Evolutionary conservation across 2,888 invertebrate genomes (phyloP), one percentile per base, ranked within the genome.

Genomic region (Nipponacmea schrenckii): DNA sequence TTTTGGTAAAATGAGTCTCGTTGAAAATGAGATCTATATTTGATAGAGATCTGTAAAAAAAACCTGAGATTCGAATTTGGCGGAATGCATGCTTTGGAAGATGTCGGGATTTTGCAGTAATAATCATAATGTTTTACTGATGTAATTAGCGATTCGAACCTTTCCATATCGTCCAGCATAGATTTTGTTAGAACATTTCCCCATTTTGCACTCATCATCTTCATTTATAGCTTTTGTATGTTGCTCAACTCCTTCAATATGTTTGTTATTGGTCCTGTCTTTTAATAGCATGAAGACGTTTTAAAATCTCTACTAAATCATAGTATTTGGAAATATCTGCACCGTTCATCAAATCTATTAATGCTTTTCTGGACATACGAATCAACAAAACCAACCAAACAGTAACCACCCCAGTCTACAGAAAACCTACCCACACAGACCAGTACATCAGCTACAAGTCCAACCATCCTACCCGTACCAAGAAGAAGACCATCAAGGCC

Each of bases 111-210:
- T 26, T 75, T 74, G 63, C 79, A 80, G 17, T 73, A 75, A 17
- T 76, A 56, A 0, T 45, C 64, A 71, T 80, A 81, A 15, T 73
- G 71, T n/a, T 69, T 56, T 10, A 74, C 69, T 27, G 71, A 45
- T 12, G 46, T 65, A 17, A 83, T 45, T n/a, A 75, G 69, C 15
- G 80, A 69, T 69, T 84, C 83, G 3, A 84, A 78, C 2, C 70
- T 65, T 48, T 79, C 64, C 17, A 85, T 84, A 50, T 62, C 62
- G 64, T 78, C 62, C 12, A 85, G 72, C 64, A 80, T 81, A 2
- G 74, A 69, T 68, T 74, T 74, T 0, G 83, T 83, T 67, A 85
- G 82, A 14, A 85, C 74, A 67, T 85, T 85, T 46, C 77, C 80
- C 1, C 73, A 76, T 15, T 76, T 74, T 7, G 76, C 70, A 62